A percentile compares a stretch with the other conserved stretches of the same genome.
These are phyloP conservation scores for Thyatira batis DNA, from an alignment of 2,888 invertebrate genomes.

Conservation along the genomic window DNA sequence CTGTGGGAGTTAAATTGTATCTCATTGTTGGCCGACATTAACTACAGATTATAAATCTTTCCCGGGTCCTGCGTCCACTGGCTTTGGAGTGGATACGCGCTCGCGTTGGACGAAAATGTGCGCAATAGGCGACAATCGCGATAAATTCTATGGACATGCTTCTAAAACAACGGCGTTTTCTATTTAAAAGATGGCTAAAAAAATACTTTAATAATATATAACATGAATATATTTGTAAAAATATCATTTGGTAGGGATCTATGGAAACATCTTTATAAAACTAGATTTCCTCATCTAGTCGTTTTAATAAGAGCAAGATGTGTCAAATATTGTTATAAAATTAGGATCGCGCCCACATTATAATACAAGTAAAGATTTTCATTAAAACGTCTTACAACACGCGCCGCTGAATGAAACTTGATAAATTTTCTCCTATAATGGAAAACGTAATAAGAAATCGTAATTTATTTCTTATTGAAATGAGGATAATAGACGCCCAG, in stretches of 20 bases:
- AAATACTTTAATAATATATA: not conserved
- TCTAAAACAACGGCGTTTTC: not conserved
- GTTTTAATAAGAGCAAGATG: not conserved
- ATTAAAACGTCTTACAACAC: constrained; percentile 66
- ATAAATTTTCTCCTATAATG: constrained; percentile 74
- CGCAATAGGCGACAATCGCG: not conserved
- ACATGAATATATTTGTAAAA: no score
- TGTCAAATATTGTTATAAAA: not conserved
- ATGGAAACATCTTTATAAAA: no score
- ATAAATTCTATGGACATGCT: not conserved
- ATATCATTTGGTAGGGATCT: no score
- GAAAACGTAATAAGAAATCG: constrained; percentile 80
- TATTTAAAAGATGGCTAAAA: not conserved
- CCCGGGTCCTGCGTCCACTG: constrained; percentile 23
- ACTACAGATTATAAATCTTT: constrained; percentile 73
- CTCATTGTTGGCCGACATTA: constrained; percentile 73
- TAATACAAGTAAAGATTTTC: constrained; percentile 48
- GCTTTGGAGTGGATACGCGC: constrained; percentile 3
- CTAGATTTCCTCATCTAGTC: no score
- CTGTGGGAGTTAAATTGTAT: constrained; percentile 64
- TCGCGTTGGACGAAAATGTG: constrained; percentile 3
- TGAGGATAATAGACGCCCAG: constrained; percentile 75
- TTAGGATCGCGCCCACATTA: constrained; percentile 15
- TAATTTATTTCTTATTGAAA: constrained; percentile 82
- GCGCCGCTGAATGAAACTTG: constrained; percentile 69